These are phyloP conservation scores for Bombus sylvicola DNA, from an alignment of 1,140 invertebrate genomes.

Conservation along the genomic window DNA sequence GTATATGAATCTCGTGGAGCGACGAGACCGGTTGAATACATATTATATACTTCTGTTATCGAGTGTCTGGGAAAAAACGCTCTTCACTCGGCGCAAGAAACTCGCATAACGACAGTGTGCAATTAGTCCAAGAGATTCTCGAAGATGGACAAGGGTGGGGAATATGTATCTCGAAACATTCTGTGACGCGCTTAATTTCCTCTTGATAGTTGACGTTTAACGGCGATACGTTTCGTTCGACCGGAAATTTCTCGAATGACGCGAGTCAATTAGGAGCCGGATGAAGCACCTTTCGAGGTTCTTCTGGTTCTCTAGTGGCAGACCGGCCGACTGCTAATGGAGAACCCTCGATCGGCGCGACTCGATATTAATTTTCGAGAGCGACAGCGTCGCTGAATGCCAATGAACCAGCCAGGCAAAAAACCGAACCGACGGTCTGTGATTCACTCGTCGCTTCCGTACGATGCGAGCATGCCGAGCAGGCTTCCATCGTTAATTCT, in stretches of 20 bases:
- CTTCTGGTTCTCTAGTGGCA: constrained; percentile 8
- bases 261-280: constrained; percentile 37
- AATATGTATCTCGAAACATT: not conserved
- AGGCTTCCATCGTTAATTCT: not conserved
- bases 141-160: not conserved
- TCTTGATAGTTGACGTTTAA: not conserved
- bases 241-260: constrained; percentile 37
- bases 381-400: constrained; percentile 34
- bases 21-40: not conserved
- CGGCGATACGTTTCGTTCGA: not conserved
- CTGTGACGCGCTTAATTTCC: constrained; percentile 19
- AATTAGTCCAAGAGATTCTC: not conserved
- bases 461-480: not conserved
- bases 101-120: constrained; percentile 2
- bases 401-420: constrained; percentile 34
- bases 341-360: constrained; percentile 27
- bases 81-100: not conserved
- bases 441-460: constrained; percentile 24
- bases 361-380: constrained; percentile 44
- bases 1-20: not conserved
- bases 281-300: constrained; percentile 5
- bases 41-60: not conserved
- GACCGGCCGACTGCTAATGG: not conserved
- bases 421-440: constrained; percentile 23
- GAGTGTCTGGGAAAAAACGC: not conserved